These are phyloP conservation scores for Tylochromis polylepis DNA, from an alignment of 2,113 vertebrate species.

Conservation along the genomic window DNA sequence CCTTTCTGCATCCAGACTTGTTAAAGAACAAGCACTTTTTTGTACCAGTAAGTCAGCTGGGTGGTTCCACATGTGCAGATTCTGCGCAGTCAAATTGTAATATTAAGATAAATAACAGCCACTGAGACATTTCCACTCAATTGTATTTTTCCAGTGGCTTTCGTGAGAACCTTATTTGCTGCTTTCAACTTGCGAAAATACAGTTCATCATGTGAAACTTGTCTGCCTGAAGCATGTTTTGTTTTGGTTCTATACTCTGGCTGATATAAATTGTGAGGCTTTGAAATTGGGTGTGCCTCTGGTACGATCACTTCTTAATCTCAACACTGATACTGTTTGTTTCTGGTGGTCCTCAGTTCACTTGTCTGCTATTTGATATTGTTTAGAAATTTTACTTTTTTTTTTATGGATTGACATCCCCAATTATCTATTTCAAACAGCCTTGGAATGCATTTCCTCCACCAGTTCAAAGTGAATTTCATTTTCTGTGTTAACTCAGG, in stretches of 20 bases:
- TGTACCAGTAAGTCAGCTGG: background rate
- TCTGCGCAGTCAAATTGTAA: background rate
- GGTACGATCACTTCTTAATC: background rate
- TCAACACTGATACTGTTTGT: background rate
- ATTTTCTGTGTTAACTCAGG: conserved; percentile 58
- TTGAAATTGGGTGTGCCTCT: background rate
- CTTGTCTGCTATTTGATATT: background rate
- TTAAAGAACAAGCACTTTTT: background rate
- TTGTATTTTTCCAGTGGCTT: background rate
- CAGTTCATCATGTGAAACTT: background rate
- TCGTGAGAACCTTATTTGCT: background rate
- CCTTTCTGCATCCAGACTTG: background rate
- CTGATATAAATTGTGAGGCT: background rate
- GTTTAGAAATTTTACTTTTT: background rate
- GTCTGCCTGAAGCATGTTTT: background rate
- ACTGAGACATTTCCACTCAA: background rate
- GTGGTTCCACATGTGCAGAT: background rate
- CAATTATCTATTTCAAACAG: background rate
- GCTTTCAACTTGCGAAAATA: background rate
- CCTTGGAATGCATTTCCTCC: background rate
- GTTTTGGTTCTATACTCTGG: background rate
- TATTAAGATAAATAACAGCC: background rate
- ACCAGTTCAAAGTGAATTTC: background rate
- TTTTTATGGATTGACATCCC: background rate
- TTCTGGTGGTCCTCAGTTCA: background rate